Conservation (phyloP, 2,888 invertebrate species). For the Reticulitermes lucifugus region DNA sequence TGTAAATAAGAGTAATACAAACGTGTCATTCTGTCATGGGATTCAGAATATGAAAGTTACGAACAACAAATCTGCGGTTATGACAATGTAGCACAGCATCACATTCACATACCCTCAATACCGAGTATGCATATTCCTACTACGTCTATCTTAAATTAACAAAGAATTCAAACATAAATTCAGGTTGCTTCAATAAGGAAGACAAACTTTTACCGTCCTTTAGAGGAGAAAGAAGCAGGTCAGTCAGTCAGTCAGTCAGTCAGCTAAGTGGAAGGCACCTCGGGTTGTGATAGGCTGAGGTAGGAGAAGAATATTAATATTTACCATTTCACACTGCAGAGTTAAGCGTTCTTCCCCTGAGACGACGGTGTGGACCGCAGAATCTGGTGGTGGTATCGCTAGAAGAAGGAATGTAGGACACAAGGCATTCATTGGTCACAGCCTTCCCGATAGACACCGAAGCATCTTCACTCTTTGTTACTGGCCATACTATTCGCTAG, state of each 20-base stretch:
- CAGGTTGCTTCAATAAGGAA: neutral
- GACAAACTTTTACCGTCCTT: neutral
- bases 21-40: neutral
- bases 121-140: neutral
- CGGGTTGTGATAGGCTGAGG: neutral
- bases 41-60: neutral
- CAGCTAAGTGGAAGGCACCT: neutral
- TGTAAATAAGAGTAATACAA: neutral
- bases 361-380: neutral
- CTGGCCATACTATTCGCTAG: neutral
- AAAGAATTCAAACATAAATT: neutral
- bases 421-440: neutral
- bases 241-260: neutral
- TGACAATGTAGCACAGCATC: neutral
- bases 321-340: neutral
- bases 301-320: neutral
- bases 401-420: slow-evolving; percentile 4
- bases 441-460: neutral
- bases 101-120: neutral
- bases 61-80: neutral
- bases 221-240: too few species aligned
- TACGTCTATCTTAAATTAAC: neutral
- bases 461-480: neutral
- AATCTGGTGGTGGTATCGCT: neutral
- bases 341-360: neutral